A percentile compares a stretch with the other conserved stretches of the same genome.
These are phyloP conservation scores for Thalassoma bifasciatum DNA, from an alignment of 2,113 vertebrate genomes.

Conservation along the genomic window DNA sequence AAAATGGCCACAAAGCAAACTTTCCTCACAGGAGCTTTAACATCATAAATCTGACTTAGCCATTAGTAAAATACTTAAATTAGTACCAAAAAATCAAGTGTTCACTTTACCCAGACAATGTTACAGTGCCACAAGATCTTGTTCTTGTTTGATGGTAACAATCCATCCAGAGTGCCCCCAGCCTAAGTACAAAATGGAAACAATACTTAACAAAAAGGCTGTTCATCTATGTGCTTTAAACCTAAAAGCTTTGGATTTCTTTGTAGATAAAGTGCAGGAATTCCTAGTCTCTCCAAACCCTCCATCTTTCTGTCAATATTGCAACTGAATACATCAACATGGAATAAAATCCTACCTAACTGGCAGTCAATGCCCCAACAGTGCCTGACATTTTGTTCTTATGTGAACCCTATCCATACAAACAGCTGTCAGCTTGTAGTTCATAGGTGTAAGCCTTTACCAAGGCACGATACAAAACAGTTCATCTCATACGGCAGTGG, in stretches of 20 bases:
- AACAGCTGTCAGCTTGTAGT: conserved; percentile 14
- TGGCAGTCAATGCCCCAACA: conserved; percentile 46
- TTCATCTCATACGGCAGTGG: conserved; percentile 18
- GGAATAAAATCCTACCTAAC: conserved; percentile 44
- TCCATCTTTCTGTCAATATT: conserved; percentile 19
- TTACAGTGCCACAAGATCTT: background rate
- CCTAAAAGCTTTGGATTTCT: conserved; percentile 45
- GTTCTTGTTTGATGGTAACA: too few species aligned
- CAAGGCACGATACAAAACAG: conserved; percentile 8
- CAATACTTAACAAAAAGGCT: conserved; percentile 2
- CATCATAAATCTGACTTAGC: too few species aligned
- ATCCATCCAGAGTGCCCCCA: conserved; percentile 16
- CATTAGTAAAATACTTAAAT: background rate
- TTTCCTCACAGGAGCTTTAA: too few species aligned
- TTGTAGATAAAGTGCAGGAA: conserved; percentile 82
- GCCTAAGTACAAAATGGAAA: conserved; percentile 6
- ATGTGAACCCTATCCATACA: conserved; percentile 31
- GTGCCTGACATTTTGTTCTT: conserved; percentile 21
- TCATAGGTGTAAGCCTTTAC: conserved; percentile 5
- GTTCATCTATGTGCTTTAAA: conserved; percentile 20
- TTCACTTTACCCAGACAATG: background rate
- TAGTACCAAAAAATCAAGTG: too few species aligned
- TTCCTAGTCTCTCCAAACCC: conserved; percentile 52
- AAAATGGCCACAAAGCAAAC: too few species aligned
- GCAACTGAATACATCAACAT: conserved; percentile 20